Base-by-base conservation (phyloP, 2,888 invertebrate species). In the Philhelius pedissequus region DNA sequence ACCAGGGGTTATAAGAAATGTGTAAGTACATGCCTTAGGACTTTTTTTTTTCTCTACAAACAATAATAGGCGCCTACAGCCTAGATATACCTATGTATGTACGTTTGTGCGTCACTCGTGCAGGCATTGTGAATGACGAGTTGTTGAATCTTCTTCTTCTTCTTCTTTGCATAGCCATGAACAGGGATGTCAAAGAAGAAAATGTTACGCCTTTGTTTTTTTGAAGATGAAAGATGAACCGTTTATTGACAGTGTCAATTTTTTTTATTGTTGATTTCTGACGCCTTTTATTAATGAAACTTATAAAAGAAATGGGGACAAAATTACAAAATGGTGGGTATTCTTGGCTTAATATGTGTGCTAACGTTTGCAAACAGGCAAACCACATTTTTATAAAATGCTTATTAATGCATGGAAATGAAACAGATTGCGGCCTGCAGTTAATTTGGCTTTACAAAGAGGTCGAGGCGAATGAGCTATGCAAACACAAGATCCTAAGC, bases 1-100 rank as follows among this genome's bases (percentile, higher is more conserved):
- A 25, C 68, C 50, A 54, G 45, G 50, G 32, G 50, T 71, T 60
- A 20, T 43, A 45, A 56, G 71, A 58, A 52, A 64, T 43, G 62
- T 60, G 22, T 38, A 74, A 56, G 68, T 82, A 64, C 50, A 50
- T 56, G 62, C 73, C 73, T 18, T 25, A 58, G 66, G 77, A 71
- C 77, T 56, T 56, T 3, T 4, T 13, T 20, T 56, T 4, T 7
- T 71, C 32, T 32, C 32, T 52, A 35, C 70, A 25, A 68, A 58
- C 30, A 35, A 4, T 13, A 50, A n/a, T n/a, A 64, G 30, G 30
- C 15, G 18, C 30, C 11, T 22, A 35, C 9, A 60, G 15, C n/a
- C n/a, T n/a, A n/a, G n/a, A n/a, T n/a, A n/a, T n/a, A n/a, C n/a
- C n/a, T n/a, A n/a, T n/a, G n/a, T n/a, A 43, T 27, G 43, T 27